Evolutionary conservation across 1,140 invertebrate species (phyloP).

Genomic region (Tetramorium alpestre): DNA sequence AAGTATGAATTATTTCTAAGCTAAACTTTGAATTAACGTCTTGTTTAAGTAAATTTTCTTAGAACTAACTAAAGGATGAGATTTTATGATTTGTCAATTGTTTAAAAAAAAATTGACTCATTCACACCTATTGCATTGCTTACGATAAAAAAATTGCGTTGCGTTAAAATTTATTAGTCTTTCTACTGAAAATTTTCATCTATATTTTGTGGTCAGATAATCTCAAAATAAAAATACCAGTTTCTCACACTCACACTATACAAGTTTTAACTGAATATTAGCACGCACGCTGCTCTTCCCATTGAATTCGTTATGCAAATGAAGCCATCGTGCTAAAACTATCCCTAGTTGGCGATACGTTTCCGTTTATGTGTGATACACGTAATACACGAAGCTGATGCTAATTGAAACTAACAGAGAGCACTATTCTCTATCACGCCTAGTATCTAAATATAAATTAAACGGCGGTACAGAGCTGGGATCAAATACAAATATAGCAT

Average conservation of each 20-base stretch:
- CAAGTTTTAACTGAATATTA: background rate
- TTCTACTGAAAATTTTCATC: background rate
- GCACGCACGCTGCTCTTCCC: background rate
- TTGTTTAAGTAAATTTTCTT: background rate
- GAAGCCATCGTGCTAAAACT: conserved; percentile 9
- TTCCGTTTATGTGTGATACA: background rate
- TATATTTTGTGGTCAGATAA: background rate
- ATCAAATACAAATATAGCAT: conserved; percentile 13
- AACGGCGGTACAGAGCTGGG: background rate
- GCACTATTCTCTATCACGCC: conserved; percentile 8
- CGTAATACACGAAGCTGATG: background rate
- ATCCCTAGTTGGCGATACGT: conserved; percentile 8
- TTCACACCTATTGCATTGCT: background rate
- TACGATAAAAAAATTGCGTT: background rate
- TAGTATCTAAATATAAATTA: conserved; percentile 51
- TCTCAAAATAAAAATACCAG: background rate
- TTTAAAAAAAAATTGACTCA: background rate
- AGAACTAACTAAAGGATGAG: background rate
- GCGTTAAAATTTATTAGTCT: background rate
- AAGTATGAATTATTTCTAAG: background rate
- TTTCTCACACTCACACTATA: background rate
- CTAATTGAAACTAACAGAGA: conserved; percentile 43
- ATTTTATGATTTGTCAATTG: background rate
- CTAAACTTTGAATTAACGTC: background rate
- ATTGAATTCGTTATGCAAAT: conserved; percentile 46